Evolutionary conservation across 1,140 invertebrate species (phyloP).

Genomic region (Diuraphis noxia): DNA sequence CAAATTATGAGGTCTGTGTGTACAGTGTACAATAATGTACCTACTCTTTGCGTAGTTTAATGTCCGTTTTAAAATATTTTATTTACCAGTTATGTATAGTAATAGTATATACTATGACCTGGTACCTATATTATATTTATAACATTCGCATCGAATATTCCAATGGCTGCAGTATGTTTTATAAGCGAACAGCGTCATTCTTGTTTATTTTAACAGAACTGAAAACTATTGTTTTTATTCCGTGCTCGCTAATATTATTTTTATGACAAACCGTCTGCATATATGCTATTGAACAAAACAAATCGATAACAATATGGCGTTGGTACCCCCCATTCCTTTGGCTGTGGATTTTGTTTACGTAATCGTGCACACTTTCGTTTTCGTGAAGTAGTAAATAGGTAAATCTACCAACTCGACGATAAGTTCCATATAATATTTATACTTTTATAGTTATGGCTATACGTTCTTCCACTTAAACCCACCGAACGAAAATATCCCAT

Average conservation of each 20-base stretch:
- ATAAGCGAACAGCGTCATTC: background rate
- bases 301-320: background rate
- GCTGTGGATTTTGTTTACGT: background rate
- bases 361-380: background rate
- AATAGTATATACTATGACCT: too few species aligned
- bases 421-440: background rate
- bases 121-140: background rate
- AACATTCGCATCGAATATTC: background rate
- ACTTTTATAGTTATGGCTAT: too few species aligned
- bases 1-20: background rate
- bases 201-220: background rate
- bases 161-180: background rate
- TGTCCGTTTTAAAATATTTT: background rate
- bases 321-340: background rate
- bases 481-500: background rate
- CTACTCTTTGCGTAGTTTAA: background rate
- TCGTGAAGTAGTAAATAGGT: background rate
- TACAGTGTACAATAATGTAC: too few species aligned
- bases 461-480: background rate
- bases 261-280: background rate
- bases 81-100: background rate
- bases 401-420: background rate
- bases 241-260: slow-evolving; percentile 13
- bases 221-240: background rate
- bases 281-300: background rate